Base-by-base conservation (phyloP, 2,113 vertebrate species). In the Aptenodytes patagonicus region DNA sequence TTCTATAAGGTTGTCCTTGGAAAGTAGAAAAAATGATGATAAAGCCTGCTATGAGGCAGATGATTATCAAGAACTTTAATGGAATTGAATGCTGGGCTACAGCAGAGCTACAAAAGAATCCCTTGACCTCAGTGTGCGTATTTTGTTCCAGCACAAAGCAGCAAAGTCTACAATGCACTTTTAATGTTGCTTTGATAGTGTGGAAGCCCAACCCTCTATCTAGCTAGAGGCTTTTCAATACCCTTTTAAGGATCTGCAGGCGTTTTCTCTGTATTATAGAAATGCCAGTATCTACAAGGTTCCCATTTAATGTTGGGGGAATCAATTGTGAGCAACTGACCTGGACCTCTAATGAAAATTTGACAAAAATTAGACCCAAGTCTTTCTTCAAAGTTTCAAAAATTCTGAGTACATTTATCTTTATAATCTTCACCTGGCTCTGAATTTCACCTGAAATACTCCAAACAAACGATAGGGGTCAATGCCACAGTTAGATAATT, bases 61-160 rank as follows among this genome's bases (percentile, higher is more conserved):
- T 84, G 93, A 96, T 97, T 97, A 97, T 96, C 83, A 93, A 92
- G 71, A 86, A 96, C 49, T 96, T 94, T 95, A 95, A 97, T 51
- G 88, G 95, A 93, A 92, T 60, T 80, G 68, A 82, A 70, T 5
- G 0, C 72, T 73, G 81, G 11, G 78, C 71, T 94, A 95, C 52
- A 89, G 83, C 52, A 93, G 62, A 66, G 78, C 73, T 90, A 84
- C 89, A 93, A 96, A 97, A 93, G 90, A 88, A 88, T 83, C 54
- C 83, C 65, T 62, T 96, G 82, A 95, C 80, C 94, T 95, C 91
- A 44, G 61, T 68, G n/a, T 88, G 69, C 70, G 66, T 87, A 42
- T 98, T 97, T 95, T 89, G 90, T 95, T 95, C 95, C 69, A 92
- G 78, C 81, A 96, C 88, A 97, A 97, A 89, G 68, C 76, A 97